Evolutionary conservation across 2,797 vertebrate genomes (phyloP), one percentile per base, ranked within the genome.

Genomic region (Pipistrellus pygmaeus): DNA sequence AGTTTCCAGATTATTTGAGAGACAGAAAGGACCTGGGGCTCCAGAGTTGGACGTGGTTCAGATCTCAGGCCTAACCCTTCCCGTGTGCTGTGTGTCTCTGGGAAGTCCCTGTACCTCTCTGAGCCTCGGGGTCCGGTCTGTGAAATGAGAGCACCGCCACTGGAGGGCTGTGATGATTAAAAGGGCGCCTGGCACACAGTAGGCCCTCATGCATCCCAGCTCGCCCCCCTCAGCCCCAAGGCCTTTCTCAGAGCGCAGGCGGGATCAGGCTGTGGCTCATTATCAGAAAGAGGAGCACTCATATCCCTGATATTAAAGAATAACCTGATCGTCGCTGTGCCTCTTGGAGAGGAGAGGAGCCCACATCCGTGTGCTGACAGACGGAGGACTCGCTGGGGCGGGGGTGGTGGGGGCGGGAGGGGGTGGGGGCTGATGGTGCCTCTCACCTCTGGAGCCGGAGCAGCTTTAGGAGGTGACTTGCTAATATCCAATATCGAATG

Each of bases 271-370:
- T 10, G 5, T 48, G 60, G 93, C 95, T 97, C 71, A 3, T 86
- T 87, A 96, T 91, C 95, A 96, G 92, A 83, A 96, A 97, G 88
- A 69, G 23, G 73, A 91, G 87, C 88, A 55, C 96, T 96, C 93
- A 97, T 95, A 94, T 88, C 94, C 78, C 91, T 77, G 91, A 75
- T 94, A 95, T 95, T 96, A 96, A 90, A 97, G 96, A 93, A 95
- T 8, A 93, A 97, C 92, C 95, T 96, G 90, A 96, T 97, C 94
- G 88, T 96, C 96, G 94, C 96, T 97, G 97, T 96, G 93, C 83
- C 97, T 97, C 53, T 8, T 92, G 69, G 88, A 55, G 91, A 94
- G 95, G 90, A 96, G 92, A 87, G 5, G 78, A 95, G 93, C 98
- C 95, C 90, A 73, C 95, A 87, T 92, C 64, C 64, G 96, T 94